Base-by-base conservation (phyloP, 1,140 invertebrate species). In the Lordiphosa stackelbergi region DNA sequence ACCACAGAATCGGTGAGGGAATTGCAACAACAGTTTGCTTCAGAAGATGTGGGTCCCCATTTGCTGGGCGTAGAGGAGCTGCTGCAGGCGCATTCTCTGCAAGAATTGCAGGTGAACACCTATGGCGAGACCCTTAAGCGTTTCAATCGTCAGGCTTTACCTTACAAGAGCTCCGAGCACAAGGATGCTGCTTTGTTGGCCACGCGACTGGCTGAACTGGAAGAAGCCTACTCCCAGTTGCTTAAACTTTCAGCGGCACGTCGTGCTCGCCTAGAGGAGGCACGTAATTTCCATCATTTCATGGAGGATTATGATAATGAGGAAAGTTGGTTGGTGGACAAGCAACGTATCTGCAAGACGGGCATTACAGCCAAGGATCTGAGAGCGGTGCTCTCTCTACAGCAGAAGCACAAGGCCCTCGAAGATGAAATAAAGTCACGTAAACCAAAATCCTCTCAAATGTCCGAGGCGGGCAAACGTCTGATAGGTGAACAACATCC, bases 381-480 rank as follows among this genome's bases (percentile, higher is more conserved):
- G 12, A 90, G 95, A 41, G 96, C 94, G 0, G 95, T 98, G 4
- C 91, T 96, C 42, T 95, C 95, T 16, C 88, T 98, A 31, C 93
- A 97, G 62, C 97, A 98, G 86, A 98, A 98, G 79, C 97, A 99
- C 86, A 98, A 98, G 81, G 95, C 94, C 0, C 78, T 99, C 1
- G 91, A 97, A 84, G 96, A 97, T 84, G 98, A 99, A 88, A 95
- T 98, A 89, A 93, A 96, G 75, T 93, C 94, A 0, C 88, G 96
- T n/a, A 92, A 93, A 79, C 92, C 92, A 3, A 94, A 95, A 81
- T 94, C 93, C 19, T 93, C 95, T 54, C 93, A 94, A 83, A 89
- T 97, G 40, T 92, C 92, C 51, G 91, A 91, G 47, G 90, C 91
- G 6, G 95, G 95, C 4, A 91, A 93, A 58, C 90, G 92, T 45